Evolutionary conservation across 2,113 vertebrate genomes (phyloP), one percentile per base, ranked within the genome.

Genomic region (Crotalus viridis): DNA sequence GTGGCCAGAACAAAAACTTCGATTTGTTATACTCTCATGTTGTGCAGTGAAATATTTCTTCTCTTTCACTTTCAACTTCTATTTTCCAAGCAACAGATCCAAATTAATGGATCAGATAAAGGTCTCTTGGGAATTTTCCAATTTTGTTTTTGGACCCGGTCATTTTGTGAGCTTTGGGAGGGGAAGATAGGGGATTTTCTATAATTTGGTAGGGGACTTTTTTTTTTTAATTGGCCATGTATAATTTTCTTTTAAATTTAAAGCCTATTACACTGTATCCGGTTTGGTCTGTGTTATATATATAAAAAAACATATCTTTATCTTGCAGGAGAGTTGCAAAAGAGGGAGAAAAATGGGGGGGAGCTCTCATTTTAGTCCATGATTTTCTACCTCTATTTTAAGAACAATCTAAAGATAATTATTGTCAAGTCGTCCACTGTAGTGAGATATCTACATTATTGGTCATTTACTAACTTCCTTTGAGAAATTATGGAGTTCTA

Each of bases 61-160:
- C 17, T 21, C 26, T 33, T 61, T 57, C 28, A 26, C 46, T 39
- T 39, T 89, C 24, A 54, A 28, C 15, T 92, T 89, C 33, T 56
- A 39, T 96, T 95, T 97, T 74, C 95, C 95, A 93, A 54, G 91
- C 91, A 95, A 96, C 94, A 88, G 5, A 1, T 64, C 94, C 61
- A 64, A 13, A 94, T 43, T 28, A 59, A 48, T 88, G 52, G 33
- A 91, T 13, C 12, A 52, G n/a, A 26, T 91, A 93, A 89, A 94
- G 86, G 19, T 95, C 96, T 59, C 7, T 88, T 55, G 48, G 87
- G 21, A 55, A 13, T 88, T 92, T 92, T 15, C 55, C 33, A 10
- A 4, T 43, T 21, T 7, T 39, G 22, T 9, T 88, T 88, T 55
- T 87, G 2, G 69, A 81, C 15, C 3, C 4, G 6, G 6, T 81